Evolutionary conservation across 2,888 invertebrate genomes (phyloP).

Genomic region (Hemithea aestivaria): DNA sequence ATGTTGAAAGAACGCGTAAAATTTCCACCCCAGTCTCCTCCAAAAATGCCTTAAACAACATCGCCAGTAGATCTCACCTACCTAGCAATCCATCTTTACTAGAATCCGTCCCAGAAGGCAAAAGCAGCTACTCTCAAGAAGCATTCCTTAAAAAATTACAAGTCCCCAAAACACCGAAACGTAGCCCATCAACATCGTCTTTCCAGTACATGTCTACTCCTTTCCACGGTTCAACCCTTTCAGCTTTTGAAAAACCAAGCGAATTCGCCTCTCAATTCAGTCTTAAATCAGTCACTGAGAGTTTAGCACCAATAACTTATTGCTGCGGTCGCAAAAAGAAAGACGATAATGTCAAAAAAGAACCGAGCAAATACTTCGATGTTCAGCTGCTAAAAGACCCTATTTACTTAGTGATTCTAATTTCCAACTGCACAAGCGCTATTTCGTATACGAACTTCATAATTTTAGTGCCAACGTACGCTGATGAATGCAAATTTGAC

Average conservation of each 20-base stretch:
- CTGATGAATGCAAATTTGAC: conserved; percentile 83
- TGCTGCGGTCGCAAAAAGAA: conserved; percentile 62
- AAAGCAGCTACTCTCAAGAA: conserved; percentile 56
- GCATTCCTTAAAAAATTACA: conserved; percentile 60
- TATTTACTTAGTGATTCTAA: conserved; percentile 88
- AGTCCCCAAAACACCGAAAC: conserved; percentile 76
- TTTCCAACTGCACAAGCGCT: conserved; percentile 91
- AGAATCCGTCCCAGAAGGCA: conserved; percentile 85
- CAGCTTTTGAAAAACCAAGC: conserved; percentile 86
- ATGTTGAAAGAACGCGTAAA: conserved; percentile 58
- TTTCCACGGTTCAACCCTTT: conserved; percentile 90
- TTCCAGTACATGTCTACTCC: conserved; percentile 92
- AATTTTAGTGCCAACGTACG: conserved; percentile 89
- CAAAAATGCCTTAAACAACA: conserved; percentile 77
- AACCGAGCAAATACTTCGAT: conserved; percentile 85
- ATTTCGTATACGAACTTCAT: conserved; percentile 93
- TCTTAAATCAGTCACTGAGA: conserved; percentile 82
- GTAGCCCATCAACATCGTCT: conserved; percentile 88
- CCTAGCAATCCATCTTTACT: conserved; percentile 82
- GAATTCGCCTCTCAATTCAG: conserved; percentile 89
- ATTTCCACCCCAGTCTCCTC: conserved; percentile 54
- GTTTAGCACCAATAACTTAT: conserved; percentile 66
- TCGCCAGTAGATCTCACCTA: conserved; percentile 80
- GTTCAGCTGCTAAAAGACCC: conserved; percentile 86
- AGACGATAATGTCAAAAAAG: conserved; percentile 54